Percentiles rank a stretch among this genome's conserved stretches.
phyloP scores from a whole-genome alignment of 2,113 vertebrate species.

The Penelope pileata region DNA sequence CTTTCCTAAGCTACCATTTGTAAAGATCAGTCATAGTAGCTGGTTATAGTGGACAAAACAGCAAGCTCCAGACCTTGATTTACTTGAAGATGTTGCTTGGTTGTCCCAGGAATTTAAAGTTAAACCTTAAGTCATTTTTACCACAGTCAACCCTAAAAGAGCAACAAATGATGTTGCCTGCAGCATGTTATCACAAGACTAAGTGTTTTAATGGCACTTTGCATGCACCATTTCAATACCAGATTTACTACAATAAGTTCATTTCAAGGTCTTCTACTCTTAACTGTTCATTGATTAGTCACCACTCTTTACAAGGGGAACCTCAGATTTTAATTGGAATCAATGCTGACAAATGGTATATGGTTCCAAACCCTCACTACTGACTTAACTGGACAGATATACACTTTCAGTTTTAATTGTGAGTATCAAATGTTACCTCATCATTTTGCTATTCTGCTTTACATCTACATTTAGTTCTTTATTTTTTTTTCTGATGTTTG shows the following conservation, averaged over 20 bases:
- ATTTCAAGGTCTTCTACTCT: conserved; percentile 2
- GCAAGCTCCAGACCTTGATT: background rate
- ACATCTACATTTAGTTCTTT: background rate
- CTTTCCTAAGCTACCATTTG: background rate
- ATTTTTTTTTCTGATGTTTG: background rate
- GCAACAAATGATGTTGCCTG: background rate
- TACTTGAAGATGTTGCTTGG: background rate
- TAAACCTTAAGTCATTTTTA: background rate
- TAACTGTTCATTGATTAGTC: conserved; percentile 51
- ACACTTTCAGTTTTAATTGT: background rate
- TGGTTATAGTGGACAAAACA: background rate
- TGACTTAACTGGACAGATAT: background rate
- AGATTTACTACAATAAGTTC: conserved; percentile 1
- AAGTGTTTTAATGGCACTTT: background rate
- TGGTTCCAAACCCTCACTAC: rapidly evolving
- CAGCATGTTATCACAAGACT: background rate
- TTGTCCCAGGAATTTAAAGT: background rate
- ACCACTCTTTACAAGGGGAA: background rate
- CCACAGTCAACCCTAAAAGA: background rate
- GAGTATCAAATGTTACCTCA: background rate
- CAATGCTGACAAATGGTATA: background rate
- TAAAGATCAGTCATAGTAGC: background rate
- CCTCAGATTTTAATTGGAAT: conserved; percentile 23
- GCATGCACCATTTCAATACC: background rate
- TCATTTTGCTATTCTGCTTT: background rate